Evolutionary conservation across 2,888 invertebrate genomes (phyloP), one percentile per base, ranked within the genome.

Genomic region (Erynnis tages): DNA sequence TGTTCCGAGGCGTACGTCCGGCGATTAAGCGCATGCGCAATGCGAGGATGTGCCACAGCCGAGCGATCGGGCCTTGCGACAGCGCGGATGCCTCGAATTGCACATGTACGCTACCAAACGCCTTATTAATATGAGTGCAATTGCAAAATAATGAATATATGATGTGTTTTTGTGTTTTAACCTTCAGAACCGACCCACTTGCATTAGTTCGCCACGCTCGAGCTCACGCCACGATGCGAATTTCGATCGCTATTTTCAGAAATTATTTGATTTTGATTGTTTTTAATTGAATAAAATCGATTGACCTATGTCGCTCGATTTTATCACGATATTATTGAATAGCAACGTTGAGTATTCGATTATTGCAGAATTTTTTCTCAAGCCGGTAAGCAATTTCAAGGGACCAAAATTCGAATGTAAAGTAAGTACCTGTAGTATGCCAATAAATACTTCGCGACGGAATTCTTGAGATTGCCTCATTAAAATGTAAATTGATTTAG

Each of bases 21-120:
- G 84, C 81, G 81, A 86, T 86, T 86, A 83, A 73, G 67, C 66
- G 71, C 73, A 68, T 82, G 73, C 83, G 87, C 86, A 84, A 84
- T 75, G 72, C 75, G 77, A 83, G 87, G 87, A 87, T 86, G 86
- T 75, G 76, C 50, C 43, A 50, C 50, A 50, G 50, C 82, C 76
- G 78, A 63, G 70, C 74, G 70, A 64, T 67, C 73, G 70, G 71
- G 69, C 74, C 82, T 87, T 86, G 79, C 86, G 85, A 83, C 85
- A 87, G 79, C 81, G 76, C 87, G 87, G 88, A 87, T 82, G 82
- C 84, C 78, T 71, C 77, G 69, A 70, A 76, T 86, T 86, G 86
- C 88, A 81, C 77, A 71, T 50, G 50, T 50, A 43, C 45, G 74
- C 71, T 58, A 57, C 54, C 74, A 71, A 69, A 71, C 69, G 64